Evolutionary conservation across 2,797 vertebrate genomes (phyloP), one percentile per base, ranked within the genome.

Genomic region (Acipenser oxyrinchus): DNA sequence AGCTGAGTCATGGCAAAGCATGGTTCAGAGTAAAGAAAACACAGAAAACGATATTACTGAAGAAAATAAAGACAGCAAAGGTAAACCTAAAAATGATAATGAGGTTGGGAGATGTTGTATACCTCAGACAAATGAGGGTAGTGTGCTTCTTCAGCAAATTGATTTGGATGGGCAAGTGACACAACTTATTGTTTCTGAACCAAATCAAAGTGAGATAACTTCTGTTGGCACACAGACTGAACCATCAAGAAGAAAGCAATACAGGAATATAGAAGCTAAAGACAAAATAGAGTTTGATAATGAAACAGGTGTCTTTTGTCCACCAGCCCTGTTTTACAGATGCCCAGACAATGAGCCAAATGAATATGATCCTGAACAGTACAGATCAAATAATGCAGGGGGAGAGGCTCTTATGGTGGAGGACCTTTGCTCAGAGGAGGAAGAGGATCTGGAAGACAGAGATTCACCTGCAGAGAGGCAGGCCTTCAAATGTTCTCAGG

Each of bases 311-410:
- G 68, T 77, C 1, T 90, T 93, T 73, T 91, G 90, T 15, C 94
- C 94, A 2, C 95, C 95, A 0, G 81, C 80, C 58, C 87, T 97
- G 51, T 94, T 89, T 74, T 97, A 92, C 77, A 84, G 74, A 11
- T 80, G 75, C 1, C 18, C 81, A 11, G 59, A 67, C 10, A 70
- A 77, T 52, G 72, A 68, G 49, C 76, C 72, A 60, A 7, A 10
- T 7, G 66, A 64, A 69, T 67, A 71, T 48, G 65, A 73, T 18
- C 62, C 66, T 6, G 63, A 62, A 8, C 70, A 75, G 62, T 75
- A 72, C 12, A 72, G 52, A 13, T 64, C 11, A 6, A 6, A 68
- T 1, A 75, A 71, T 67, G 58, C 72, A 7, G 8, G 76, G 13
- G 67, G 67, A 8, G 76, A 77, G 10, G 61, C 15, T n/a, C 72